phyloP scores from a whole-genome alignment of 2,113 vertebrate species.

The Ailuropoda melanoleuca region DNA sequence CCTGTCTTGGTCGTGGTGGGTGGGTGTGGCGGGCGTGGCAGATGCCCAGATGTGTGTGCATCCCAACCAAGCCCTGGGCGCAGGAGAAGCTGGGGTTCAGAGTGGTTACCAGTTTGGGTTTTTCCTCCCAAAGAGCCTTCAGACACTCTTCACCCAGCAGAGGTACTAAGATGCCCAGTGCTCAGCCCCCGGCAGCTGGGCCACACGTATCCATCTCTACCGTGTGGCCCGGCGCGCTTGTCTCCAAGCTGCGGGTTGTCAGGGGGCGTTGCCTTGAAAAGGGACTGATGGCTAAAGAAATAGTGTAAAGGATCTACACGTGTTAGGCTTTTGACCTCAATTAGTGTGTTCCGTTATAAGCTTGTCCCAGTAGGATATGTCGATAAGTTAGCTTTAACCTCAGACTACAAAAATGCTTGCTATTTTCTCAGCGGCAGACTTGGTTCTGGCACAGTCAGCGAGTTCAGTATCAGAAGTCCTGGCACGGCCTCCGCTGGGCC shows the following conservation, averaged over 20 bases:
- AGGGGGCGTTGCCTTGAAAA: not conserved
- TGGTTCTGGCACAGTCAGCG: not conserved
- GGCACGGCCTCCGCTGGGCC: rapidly evolving
- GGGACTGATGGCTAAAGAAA: not conserved
- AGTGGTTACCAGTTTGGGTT: not conserved
- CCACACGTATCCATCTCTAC: rapidly evolving
- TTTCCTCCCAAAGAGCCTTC: not conserved
- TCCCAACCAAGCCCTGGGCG: not conserved
- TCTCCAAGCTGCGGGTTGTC: not conserved
- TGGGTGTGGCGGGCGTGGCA: rapidly evolving
- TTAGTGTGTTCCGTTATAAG: rapidly evolving
- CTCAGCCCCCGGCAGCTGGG: not conserved
- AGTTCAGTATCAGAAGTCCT: rapidly evolving
- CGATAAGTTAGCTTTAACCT: too few species aligned
- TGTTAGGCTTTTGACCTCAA: not conserved
- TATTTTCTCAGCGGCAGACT: rapidly evolving
- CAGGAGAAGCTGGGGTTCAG: not conserved
- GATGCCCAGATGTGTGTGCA: not conserved
- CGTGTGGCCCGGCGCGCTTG: rapidly evolving
- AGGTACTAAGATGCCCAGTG: not conserved
- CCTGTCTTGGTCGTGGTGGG: not conserved
- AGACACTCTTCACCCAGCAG: not conserved
- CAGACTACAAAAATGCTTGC: not conserved
- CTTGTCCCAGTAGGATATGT: not conserved
- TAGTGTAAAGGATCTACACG: rapidly evolving